A percentile compares a stretch with the other conserved stretches of the same genome.
These are phyloP conservation scores for Thera obeliscata DNA, from an alignment of 2,888 invertebrate species.

Conservation along the genomic window DNA sequence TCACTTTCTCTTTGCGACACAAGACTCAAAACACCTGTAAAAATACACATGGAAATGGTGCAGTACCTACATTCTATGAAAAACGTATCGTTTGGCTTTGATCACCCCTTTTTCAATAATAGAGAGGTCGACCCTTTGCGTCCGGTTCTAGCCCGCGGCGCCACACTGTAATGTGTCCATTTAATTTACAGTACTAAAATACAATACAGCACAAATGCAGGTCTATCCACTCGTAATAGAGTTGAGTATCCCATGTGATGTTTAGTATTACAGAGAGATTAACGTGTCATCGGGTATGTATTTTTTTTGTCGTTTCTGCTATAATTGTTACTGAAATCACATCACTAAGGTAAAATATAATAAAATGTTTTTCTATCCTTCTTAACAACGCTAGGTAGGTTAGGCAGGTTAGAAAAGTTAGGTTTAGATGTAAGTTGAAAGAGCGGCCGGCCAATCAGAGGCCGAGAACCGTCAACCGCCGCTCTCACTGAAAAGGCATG, in stretches of 20 bases:
- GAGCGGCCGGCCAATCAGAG: no score
- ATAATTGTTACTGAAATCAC: conserved; percentile 19
- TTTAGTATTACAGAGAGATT: conserved; percentile 42
- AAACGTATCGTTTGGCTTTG: conserved; percentile 77
- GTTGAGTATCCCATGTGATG: conserved; percentile 50
- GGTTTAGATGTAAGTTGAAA: no score
- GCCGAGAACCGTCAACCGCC: no score
- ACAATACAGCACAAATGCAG: conserved; percentile 45
- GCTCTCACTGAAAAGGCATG: no score
- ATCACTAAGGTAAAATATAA: neutral
- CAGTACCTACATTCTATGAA: conserved; percentile 57
- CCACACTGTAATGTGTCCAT: conserved; percentile 68
- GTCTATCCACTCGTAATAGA: conserved; percentile 53
- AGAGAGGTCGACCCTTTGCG: conserved; percentile 68
- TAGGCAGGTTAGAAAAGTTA: no score
- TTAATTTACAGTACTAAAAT: conserved; percentile 70
- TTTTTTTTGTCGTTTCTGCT: conserved; percentile 42
- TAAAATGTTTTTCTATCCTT: no score
- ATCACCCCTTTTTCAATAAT: conserved; percentile 82
- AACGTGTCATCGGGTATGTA: conserved; percentile 38
- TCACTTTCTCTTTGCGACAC: neutral
- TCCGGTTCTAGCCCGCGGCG: conserved; percentile 60
- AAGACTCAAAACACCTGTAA: conserved; percentile 63
- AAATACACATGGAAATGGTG: conserved; percentile 68
- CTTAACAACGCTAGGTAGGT: no score